Evolutionary conservation across 2,888 invertebrate genomes (phyloP).

Genomic region (Crocallis elinguaria): DNA sequence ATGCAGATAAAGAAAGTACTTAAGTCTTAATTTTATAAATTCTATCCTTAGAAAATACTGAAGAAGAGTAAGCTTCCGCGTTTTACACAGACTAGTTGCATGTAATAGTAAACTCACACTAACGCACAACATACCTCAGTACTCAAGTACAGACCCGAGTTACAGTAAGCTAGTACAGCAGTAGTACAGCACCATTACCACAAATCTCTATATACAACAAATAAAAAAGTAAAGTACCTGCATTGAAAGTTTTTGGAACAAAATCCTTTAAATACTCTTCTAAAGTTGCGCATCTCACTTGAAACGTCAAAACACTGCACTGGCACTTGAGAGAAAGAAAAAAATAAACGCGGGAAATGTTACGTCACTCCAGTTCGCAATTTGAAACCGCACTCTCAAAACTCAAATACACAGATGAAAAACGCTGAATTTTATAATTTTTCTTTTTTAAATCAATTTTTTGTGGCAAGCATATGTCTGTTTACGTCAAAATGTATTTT

Average conservation of each 20-base stretch:
- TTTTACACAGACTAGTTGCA: conserved; percentile 10
- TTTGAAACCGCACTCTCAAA: conserved; percentile 9
- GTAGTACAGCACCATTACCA: not conserved
- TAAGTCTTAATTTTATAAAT: not conserved
- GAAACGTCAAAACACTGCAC: conserved; percentile 43
- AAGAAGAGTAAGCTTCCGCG: conserved; percentile 11
- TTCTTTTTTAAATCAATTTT: conserved; percentile 33
- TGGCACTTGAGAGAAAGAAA: conserved; percentile 36
- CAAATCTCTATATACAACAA: not conserved
- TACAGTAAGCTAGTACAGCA: conserved; percentile 10
- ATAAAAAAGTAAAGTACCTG: conserved; percentile 64
- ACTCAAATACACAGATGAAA: not conserved
- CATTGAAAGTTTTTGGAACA: conserved; percentile 60
- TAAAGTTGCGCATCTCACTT: conserved; percentile 57
- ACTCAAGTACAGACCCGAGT: conserved; percentile 6
- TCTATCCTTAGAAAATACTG: not conserved
- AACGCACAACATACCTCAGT: conserved; percentile 20
- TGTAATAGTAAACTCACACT: conserved; percentile 15
- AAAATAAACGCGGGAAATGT: conserved; percentile 20
- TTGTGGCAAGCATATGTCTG: conserved; percentile 72
- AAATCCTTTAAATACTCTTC: conserved; percentile 46
- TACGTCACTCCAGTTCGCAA: conserved; percentile 26
- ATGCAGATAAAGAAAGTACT: not conserved
- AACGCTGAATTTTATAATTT: not conserved
- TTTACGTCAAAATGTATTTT: conserved; percentile 83